Percentiles rank a stretch among this genome's conserved stretches.
These are phyloP conservation scores for Porites evermanni DNA, from an alignment of 92 coral and sea anemone species.

Conservation along the genomic window DNA sequence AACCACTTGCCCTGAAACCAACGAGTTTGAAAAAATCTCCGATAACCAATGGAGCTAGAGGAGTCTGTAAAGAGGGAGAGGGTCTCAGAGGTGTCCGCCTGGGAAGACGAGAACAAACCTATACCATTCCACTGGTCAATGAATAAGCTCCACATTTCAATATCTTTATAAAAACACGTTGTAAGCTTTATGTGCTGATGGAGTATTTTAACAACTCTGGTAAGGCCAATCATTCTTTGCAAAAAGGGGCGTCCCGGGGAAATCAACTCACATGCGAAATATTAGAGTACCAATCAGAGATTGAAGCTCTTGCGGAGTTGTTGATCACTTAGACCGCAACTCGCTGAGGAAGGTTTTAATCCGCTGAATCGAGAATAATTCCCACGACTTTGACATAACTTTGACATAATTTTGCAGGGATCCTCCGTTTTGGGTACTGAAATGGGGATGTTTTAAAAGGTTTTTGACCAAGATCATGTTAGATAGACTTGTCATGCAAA, in stretches of 20 bases:
- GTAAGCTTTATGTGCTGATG: slow-evolving; percentile 61
- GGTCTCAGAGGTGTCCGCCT: slow-evolving; percentile 29
- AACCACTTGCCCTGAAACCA: slow-evolving; percentile 77
- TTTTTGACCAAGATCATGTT: slow-evolving; percentile 56
- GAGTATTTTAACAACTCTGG: slow-evolving; percentile 33
- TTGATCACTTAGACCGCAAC: slow-evolving; percentile 32
- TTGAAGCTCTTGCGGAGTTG: slow-evolving; percentile 58
- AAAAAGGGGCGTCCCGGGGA: slow-evolving; percentile 58
- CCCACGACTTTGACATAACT: slow-evolving; percentile 38
- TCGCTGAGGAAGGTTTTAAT: slow-evolving; percentile 18
- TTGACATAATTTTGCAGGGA: slow-evolving; percentile 39
- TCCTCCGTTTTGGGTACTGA: slow-evolving; percentile 55
- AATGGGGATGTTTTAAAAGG: slow-evolving; percentile 52
- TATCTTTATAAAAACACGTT: slow-evolving; percentile 49
- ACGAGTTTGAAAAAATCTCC: slow-evolving; percentile 25
- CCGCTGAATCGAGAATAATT: slow-evolving; percentile 7
- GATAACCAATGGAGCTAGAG: slow-evolving; percentile 64
- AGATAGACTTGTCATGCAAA: slow-evolving; percentile 39
- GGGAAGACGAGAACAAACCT: slow-evolving; percentile 40
- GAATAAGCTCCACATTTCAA: slow-evolving; percentile 68
- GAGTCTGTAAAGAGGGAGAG: slow-evolving; percentile 61
- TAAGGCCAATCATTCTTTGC: slow-evolving; percentile 58
- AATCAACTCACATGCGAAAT: slow-evolving; percentile 40
- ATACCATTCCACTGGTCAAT: slow-evolving; percentile 67
- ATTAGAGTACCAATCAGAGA: slow-evolving; percentile 54